Conservation (phyloP, 2,113 vertebrate genomes). For the Rallus limicola region DNA sequence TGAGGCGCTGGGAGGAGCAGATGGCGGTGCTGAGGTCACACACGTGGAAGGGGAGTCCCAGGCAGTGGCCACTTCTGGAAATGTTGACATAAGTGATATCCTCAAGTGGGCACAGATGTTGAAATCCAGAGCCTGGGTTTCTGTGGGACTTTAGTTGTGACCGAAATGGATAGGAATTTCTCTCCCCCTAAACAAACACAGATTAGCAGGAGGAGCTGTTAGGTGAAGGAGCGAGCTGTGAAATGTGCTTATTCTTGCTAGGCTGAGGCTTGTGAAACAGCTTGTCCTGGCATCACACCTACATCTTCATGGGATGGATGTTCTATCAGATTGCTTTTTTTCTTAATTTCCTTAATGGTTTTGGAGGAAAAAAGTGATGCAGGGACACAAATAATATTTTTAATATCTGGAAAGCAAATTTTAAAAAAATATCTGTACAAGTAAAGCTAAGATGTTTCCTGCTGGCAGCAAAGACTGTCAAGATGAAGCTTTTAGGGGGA, state of each 20-base stretch:
- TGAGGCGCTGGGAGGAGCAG: not conserved
- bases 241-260: not conserved
- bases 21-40: not conserved
- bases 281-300: not conserved
- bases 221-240: not conserved
- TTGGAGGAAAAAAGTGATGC: not conserved
- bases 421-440: not conserved
- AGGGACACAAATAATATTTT: not conserved
- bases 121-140: constrained; percentile 15
- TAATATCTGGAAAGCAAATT: not conserved
- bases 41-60: not conserved
- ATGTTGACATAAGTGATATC: not conserved
- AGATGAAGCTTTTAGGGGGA: not conserved
- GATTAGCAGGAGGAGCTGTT: constrained; percentile 11
- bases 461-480: not conserved
- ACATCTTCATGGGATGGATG: not conserved
- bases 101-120: constrained; percentile 11
- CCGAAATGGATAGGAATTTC: constrained; percentile 25
- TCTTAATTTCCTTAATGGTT: not conserved
- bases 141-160: not conserved
- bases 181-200: constrained; percentile 7
- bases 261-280: not conserved
- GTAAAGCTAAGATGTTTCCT: not conserved
- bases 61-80: not conserved
- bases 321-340: not conserved